phyloP scores from a whole-genome alignment of 2,797 vertebrate genomes.

The Phaenicophaeus curvirostris region DNA sequence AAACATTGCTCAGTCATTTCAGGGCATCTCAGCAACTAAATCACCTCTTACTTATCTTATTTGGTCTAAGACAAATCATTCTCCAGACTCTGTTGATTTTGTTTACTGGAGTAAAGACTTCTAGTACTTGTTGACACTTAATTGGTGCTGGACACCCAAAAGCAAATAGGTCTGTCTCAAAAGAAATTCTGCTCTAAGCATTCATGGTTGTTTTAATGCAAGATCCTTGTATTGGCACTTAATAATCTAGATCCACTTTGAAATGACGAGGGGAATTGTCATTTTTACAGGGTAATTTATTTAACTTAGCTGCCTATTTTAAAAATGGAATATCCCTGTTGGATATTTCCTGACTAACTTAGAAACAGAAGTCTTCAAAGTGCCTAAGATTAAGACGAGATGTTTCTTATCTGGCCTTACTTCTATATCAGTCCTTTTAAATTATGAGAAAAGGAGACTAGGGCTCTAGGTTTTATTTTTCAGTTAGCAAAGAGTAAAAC shows the following conservation, averaged over 20 bases:
- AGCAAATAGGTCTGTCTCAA: neutral
- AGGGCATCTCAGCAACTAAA: neutral
- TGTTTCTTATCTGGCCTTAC: neutral
- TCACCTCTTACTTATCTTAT: neutral
- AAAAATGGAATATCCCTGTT: neutral
- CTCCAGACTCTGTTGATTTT: neutral
- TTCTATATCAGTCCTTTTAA: neutral
- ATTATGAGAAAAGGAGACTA: neutral
- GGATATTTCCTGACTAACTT: neutral
- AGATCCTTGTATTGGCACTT: neutral
- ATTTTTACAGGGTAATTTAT: neutral
- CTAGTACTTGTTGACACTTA: neutral
- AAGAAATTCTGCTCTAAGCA: neutral
- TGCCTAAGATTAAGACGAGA: neutral
- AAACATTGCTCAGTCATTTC: neutral
- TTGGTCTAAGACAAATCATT: neutral
- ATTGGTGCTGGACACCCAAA: neutral
- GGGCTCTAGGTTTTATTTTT: neutral
- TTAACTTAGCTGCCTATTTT: neutral
- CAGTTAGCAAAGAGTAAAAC: neutral
- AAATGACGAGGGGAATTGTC: neutral
- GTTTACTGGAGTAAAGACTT: neutral
- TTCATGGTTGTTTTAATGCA: neutral
- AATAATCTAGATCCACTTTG: neutral
- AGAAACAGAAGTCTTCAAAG: neutral